Conservation (phyloP, 2,113 vertebrate genomes). For the Myrmophylax atrothorax region DNA sequence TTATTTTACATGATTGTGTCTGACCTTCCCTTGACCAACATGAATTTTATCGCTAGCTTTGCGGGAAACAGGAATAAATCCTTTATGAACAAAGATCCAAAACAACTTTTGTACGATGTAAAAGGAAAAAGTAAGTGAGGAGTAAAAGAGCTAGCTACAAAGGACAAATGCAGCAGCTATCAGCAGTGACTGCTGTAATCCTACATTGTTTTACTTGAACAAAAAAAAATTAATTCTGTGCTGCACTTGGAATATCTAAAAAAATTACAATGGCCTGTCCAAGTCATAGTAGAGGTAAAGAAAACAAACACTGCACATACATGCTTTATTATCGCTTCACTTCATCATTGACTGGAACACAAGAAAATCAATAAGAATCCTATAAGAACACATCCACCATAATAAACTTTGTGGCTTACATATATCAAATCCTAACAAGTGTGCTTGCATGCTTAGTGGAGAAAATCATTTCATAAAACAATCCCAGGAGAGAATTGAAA, state of each 20-base stretch:
- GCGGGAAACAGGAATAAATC: not conserved
- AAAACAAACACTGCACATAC: slow-evolving; percentile 22
- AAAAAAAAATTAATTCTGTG: not conserved
- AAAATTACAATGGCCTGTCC: not conserved
- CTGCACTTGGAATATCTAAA: not conserved
- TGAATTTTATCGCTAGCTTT: not conserved
- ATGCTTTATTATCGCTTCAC: slow-evolving; percentile 41
- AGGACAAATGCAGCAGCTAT: not conserved
- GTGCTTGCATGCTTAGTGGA: slow-evolving; percentile 28
- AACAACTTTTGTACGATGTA: not conserved
- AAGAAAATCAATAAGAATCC: slow-evolving; percentile 58
- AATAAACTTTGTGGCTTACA: slow-evolving; percentile 61
- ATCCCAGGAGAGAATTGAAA: slow-evolving; percentile 26
- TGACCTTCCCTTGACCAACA: not conserved
- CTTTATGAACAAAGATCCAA: not conserved
- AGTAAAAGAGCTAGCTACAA: not conserved
- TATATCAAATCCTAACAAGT: slow-evolving; percentile 61
- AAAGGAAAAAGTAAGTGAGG: not conserved
- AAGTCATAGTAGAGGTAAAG: slow-evolving; percentile 35
- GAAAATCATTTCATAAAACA: slow-evolving; percentile 56
- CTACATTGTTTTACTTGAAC: not conserved
- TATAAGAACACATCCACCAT: slow-evolving; percentile 40
- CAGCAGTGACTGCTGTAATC: not conserved
- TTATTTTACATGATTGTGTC: not conserved
- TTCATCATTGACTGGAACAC: slow-evolving; percentile 38